These are phyloP conservation scores for Semnornis frantzii DNA, from an alignment of 2,113 vertebrate species.

Conservation along the genomic window DNA sequence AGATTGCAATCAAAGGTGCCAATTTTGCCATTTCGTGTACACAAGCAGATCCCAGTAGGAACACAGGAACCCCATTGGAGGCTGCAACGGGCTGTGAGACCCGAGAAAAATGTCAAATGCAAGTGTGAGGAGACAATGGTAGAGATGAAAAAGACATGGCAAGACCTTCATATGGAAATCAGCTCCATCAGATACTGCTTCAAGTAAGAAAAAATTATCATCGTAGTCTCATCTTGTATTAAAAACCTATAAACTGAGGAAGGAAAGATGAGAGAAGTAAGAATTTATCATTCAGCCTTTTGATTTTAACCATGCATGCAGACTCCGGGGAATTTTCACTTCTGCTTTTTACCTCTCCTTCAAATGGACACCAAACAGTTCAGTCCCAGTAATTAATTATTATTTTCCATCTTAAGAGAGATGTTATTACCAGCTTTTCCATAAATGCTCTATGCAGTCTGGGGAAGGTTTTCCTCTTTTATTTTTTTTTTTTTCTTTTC, in stretches of 20 bases:
- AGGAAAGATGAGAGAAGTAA: background rate
- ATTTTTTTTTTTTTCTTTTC: background rate
- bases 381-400: background rate
- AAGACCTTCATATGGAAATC: background rate
- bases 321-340: background rate
- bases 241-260: slow-evolving; percentile 3
- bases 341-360: slow-evolving; percentile 38
- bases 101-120: background rate
- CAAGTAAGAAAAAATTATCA: background rate
- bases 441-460: background rate
- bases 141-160: background rate
- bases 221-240: background rate
- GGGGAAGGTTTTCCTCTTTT: background rate
- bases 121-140: background rate
- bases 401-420: slow-evolving; percentile 20
- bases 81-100: rapidly evolving
- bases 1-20: background rate
- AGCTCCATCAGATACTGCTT: background rate
- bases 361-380: slow-evolving; percentile 42
- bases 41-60: background rate
- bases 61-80: rapidly evolving
- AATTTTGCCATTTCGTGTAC: background rate
- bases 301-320: slow-evolving; percentile 10
- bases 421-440: background rate
- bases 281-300: background rate